Base-by-base conservation (phyloP, 2,888 invertebrate species). In the Clunio marinus region DNA sequence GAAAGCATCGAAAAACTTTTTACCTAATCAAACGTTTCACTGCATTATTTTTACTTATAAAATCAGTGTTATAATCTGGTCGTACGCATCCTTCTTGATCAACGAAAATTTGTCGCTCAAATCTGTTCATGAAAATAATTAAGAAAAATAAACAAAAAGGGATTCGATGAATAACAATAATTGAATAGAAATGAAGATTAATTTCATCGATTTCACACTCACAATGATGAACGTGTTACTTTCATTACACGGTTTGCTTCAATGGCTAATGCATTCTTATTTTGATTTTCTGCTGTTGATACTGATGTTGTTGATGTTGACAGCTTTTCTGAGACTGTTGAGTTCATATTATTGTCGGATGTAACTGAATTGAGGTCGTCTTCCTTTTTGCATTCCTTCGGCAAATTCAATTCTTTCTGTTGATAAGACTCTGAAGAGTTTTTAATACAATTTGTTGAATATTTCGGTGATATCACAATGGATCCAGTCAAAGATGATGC, bases 1-100 rank as follows among this genome's bases (percentile, higher is more conserved):
- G 5, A 5, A 59, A 32, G 7, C 28, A 2, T 7, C 22, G 15
- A 27, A 35, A 20, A 25, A 8, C 4, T 13, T 8, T 8, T n/a
- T 25, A 78, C 72, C 87, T 81, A 68, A 91, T 83, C 60, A 91
- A 79, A 63, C 90, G 81, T 74, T 88, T 86, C 72, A 88, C 88
- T 0, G 90, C 89, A 75, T 91, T 90, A 70, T 84, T 83, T 73
- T 85, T 86, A 73, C 83, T 84, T 70, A 81, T 79, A 75, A 91
- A 91, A 15, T 89, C 88, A 67, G 84, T 84, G 70, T 85, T 84
- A 60, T 86, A 85, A 75, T 91, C 90, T 1, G 91, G 88, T 75
- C 86, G 85, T 25, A 85, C 77, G 62, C 88, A 89, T 70, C 86
- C 87, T 73, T 84, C 84, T 77, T 90, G 89, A 79, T 91, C 91